Percentiles rank a stretch among this genome's conserved stretches.
Conservation (phyloP, 2,888 invertebrate genomes). For the Macrosiphum euphorbiae region DNA sequence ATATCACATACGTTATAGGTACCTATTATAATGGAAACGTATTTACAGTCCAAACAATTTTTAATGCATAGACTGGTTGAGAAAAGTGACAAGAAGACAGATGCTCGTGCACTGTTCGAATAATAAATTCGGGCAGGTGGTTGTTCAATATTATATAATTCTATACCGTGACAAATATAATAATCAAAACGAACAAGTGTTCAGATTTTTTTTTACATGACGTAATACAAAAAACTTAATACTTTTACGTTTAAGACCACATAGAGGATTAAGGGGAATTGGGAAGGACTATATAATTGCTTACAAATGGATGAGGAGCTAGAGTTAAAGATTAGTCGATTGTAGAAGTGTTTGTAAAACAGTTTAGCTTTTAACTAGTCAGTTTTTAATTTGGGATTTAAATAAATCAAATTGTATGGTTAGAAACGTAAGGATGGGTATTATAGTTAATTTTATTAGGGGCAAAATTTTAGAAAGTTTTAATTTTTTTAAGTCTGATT, state of each 20-base stretch:
- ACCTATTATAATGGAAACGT: background rate
- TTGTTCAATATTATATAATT: background rate
- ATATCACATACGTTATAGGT: background rate
- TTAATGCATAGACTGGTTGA: background rate
- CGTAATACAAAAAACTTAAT: background rate
- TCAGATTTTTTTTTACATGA: background rate
- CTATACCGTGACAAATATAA: background rate
- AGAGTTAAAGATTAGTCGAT: background rate
- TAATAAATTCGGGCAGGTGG: background rate
- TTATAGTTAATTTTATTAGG: background rate
- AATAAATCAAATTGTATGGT: background rate
- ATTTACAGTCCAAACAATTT: background rate
- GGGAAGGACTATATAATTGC: no score
- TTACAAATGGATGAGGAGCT: background rate
- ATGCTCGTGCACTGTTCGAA: background rate
- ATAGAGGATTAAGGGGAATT: background rate
- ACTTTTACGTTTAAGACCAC: background rate
- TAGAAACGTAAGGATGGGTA: background rate
- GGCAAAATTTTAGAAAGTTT: background rate
- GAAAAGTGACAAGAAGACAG: background rate
- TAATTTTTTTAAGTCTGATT: background rate
- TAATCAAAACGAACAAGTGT: background rate
- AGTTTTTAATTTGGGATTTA: background rate
- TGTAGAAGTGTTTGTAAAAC: background rate
- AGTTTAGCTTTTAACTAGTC: background rate